Base-by-base conservation (phyloP, 2,888 invertebrate genomes). In the Sympetrum striolatum region DNA sequence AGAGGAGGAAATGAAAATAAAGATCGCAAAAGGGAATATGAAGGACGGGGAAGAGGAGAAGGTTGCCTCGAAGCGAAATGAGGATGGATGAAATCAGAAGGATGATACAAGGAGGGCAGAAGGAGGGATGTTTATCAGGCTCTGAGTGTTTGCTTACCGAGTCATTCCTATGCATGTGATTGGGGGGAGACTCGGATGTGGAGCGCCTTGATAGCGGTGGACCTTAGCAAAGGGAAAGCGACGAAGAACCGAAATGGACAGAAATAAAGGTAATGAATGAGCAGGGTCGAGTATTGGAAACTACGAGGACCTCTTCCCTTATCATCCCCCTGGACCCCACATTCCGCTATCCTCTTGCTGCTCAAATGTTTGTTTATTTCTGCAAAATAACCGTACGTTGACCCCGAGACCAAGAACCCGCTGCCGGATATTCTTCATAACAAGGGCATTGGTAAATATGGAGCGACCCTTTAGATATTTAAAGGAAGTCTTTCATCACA, bases 111-210 rank as follows among this genome's bases (percentile, higher is more conserved):
- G 14, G 58, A n/a, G n/a, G n/a, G n/a, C n/a, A n/a, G n/a, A 22
- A 60, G 60, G 37, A 86, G 60, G 73, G 73, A 25, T 86, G 86
- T 86, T 86, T 86, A 86, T 86, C 86, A 39, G 86, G 86, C 64
- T 58, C 37, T n/a, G 86, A 86, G 86, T 86, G 86, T 86, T 86
- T 86, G 86, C 86, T 86, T 86, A n/a, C 58, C 22, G 64, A 64
- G 86, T 86, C 86, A 86, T 86, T 86, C 86, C 86, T 60, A 86
- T 86, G 86, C 86, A 60, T 64, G 86, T 35, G 86, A 60, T 37
- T 86, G 81, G 64, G 86, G 60, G 86, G 86, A 18, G 35, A 53
- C 12, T 82, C 31, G 53, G 35, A 60, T 86, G 86, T 37, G 86
- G 86, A 86, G 64, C 60, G 86, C 58, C 58, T 58, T 37, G 58